Evolutionary conservation across 2,888 invertebrate species (phyloP).

Genomic region (Micropterix aruncella): DNA sequence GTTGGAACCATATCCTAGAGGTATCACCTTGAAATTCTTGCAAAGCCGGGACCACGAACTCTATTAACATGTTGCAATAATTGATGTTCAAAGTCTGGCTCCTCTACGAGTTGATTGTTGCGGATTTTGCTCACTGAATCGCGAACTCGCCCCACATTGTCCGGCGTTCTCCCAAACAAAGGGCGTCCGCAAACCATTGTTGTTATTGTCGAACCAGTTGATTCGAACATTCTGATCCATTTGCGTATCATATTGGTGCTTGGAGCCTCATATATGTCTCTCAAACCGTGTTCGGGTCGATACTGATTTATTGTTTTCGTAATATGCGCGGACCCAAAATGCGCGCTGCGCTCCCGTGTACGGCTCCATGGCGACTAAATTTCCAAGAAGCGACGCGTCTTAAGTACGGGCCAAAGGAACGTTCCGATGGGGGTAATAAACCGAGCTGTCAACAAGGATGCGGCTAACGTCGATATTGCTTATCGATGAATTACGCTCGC

Average conservation of each 20-base stretch:
- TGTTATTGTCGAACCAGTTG: neutral
- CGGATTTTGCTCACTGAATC: neutral
- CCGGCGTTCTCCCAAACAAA: neutral
- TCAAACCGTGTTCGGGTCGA: neutral
- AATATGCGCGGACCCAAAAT: too few relatives aligned
- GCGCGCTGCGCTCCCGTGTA: too few relatives aligned
- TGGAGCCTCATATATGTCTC: neutral
- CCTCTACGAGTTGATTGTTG: neutral
- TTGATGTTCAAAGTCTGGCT: neutral
- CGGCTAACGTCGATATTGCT: too few relatives aligned
- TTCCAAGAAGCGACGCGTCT: too few relatives aligned
- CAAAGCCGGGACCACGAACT: neutral
- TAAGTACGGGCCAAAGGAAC: too few relatives aligned
- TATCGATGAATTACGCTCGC: too few relatives aligned
- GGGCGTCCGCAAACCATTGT: neutral
- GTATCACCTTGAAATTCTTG: too few relatives aligned
- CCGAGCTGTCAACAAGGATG: too few relatives aligned
- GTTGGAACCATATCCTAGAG: too few relatives aligned
- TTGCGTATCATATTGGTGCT: neutral
- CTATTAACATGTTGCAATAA: neutral
- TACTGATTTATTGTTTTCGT: too few relatives aligned
- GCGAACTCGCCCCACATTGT: neutral
- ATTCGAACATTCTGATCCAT: neutral
- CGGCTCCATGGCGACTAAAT: too few relatives aligned
- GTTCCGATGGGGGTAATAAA: too few relatives aligned